Evolutionary conservation across 2,113 vertebrate species (phyloP).

Genomic region (Lethenteron reissneri): DNA sequence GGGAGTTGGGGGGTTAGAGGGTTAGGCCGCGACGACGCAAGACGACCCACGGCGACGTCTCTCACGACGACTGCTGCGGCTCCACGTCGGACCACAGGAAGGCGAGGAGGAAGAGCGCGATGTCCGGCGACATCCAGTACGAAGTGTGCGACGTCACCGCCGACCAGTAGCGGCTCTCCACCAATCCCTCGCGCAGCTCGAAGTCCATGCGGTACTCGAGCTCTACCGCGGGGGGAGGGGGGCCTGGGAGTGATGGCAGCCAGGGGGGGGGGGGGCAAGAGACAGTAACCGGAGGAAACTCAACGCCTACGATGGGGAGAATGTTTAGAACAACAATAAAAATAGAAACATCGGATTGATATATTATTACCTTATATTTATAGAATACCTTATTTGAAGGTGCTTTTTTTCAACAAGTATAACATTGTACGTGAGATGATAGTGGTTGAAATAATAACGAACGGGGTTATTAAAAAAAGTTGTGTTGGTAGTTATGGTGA

Average conservation of each 20-base stretch:
- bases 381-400: too few relatives aligned
- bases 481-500: too few relatives aligned
- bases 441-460: too few relatives aligned
- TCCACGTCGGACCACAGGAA: conserved; percentile 39
- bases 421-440: too few relatives aligned
- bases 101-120: conserved; percentile 79
- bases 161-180: conserved; percentile 94
- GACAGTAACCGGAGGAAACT: too few relatives aligned
- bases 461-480: too few relatives aligned
- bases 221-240: conserved; percentile 24
- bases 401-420: too few relatives aligned
- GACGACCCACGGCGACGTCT: neutral
- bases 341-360: too few relatives aligned
- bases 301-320: too few relatives aligned
- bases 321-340: too few relatives aligned
- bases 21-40: neutral
- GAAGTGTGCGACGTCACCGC: conserved; percentile 88
- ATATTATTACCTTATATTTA: too few relatives aligned
- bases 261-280: neutral
- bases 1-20: neutral
- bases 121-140: conserved; percentile 86
- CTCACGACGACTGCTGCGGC: neutral
- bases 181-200: conserved; percentile 77
- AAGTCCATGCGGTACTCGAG: conserved; percentile 84
- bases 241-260: neutral